Conservation (phyloP, 2,113 vertebrate species). For the Acanthisitta chloris region DNA sequence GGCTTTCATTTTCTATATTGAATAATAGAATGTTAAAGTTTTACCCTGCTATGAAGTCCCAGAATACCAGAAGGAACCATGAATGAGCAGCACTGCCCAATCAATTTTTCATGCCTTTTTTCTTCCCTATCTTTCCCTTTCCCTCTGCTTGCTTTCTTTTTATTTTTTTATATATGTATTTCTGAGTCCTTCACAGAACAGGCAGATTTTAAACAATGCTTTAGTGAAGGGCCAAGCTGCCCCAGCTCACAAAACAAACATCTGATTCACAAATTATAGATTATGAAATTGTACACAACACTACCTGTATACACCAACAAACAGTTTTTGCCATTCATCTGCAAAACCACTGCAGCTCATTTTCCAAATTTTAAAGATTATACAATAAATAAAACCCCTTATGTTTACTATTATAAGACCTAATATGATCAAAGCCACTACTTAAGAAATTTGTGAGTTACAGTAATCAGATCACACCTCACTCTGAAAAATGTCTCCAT, state of each 20-base stretch:
- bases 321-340: neutral
- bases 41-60: neutral
- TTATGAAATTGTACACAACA: neutral
- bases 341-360: neutral
- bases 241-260: neutral
- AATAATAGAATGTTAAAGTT: neutral
- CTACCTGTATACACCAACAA: neutral
- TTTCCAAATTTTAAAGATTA: neutral
- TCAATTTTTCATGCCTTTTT: neutral
- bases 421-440: neutral
- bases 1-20: neutral
- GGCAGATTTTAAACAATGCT: neutral
- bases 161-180: neutral
- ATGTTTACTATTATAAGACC: neutral
- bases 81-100: neutral
- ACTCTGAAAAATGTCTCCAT: neutral
- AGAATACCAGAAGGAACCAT: neutral
- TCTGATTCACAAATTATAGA: neutral
- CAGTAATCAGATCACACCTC: neutral
- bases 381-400: neutral
- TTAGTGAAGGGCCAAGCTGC: neutral
- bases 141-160: neutral
- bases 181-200: neutral
- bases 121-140: neutral
- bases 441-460: neutral